Evolutionary conservation across 2,113 vertebrate genomes (phyloP).

Genomic region (Lepisosteus oculatus): DNA sequence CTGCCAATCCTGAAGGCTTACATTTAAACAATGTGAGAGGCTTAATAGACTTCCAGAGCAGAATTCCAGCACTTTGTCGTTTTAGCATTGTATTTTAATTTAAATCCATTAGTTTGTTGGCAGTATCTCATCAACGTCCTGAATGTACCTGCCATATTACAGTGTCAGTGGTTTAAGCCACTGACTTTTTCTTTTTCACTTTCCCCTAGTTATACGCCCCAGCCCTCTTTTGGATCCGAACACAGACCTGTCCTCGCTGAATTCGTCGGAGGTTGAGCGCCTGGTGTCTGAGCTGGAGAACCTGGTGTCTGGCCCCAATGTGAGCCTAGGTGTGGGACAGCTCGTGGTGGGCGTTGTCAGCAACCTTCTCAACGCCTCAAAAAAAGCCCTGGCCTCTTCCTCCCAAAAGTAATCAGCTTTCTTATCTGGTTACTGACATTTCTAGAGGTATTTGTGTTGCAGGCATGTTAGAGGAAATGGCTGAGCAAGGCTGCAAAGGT

Average conservation of each 20-base stretch:
- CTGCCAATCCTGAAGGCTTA: background rate
- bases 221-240: too few relatives aligned
- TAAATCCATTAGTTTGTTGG: too few relatives aligned
- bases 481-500: background rate
- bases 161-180: too few relatives aligned
- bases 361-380: constrained; percentile 65
- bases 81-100: too few relatives aligned
- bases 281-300: constrained; percentile 69
- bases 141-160: too few relatives aligned
- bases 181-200: too few relatives aligned
- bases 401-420: constrained; percentile 72
- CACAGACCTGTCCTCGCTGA: constrained; percentile 33
- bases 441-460: background rate
- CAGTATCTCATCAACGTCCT: too few relatives aligned
- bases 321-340: constrained; percentile 46
- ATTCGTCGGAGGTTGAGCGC: constrained; percentile 58
- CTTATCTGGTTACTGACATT: background rate
- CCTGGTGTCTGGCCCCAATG: constrained; percentile 53
- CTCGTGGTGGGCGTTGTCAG: constrained; percentile 65
- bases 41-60: too few relatives aligned
- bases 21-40: too few relatives aligned
- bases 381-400: constrained; percentile 52
- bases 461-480: background rate
- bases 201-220: too few relatives aligned
- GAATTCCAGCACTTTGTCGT: too few relatives aligned